These are phyloP conservation scores for Zoanthus solanderi DNA, from an alignment of 92 coral and sea anemone genomes.

Conservation along the genomic window DNA sequence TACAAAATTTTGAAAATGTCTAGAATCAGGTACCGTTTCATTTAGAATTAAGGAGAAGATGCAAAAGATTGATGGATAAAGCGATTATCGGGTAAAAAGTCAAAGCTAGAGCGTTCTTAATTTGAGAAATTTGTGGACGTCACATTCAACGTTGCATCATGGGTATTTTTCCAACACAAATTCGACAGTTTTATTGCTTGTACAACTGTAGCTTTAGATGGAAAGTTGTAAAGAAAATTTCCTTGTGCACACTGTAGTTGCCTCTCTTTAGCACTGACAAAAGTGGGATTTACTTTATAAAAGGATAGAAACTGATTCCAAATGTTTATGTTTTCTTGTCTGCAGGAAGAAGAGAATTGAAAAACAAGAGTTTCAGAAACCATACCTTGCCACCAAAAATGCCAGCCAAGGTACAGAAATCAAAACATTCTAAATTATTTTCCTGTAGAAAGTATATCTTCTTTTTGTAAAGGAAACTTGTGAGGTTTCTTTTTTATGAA, in stretches of 20 bases:
- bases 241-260: slow-evolving; percentile 19
- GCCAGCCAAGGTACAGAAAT: slow-evolving; percentile 32
- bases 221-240: slow-evolving; percentile 29
- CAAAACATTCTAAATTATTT: neutral
- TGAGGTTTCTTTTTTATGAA: slow-evolving; percentile 11
- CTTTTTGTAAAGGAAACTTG: slow-evolving; percentile 10
- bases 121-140: slow-evolving; percentile 4
- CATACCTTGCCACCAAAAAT: slow-evolving; percentile 22
- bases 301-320: slow-evolving; percentile 37
- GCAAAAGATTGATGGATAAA: slow-evolving; percentile 12
- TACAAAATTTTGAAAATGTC: slow-evolving; percentile 5
- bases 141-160: slow-evolving; percentile 30
- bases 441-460: neutral
- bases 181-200: neutral
- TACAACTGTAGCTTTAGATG: neutral
- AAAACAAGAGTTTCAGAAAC: slow-evolving; percentile 7
- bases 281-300: slow-evolving; percentile 15
- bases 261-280: slow-evolving; percentile 3
- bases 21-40: slow-evolving; percentile 9
- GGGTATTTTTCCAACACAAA: slow-evolving; percentile 6
- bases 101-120: neutral
- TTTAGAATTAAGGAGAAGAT: slow-evolving; percentile 20
- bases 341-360: slow-evolving; percentile 25
- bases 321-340: slow-evolving; percentile 24
- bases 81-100: neutral